Conservation (phyloP, 2,113 vertebrate species). For the Bubo scandiacus region DNA sequence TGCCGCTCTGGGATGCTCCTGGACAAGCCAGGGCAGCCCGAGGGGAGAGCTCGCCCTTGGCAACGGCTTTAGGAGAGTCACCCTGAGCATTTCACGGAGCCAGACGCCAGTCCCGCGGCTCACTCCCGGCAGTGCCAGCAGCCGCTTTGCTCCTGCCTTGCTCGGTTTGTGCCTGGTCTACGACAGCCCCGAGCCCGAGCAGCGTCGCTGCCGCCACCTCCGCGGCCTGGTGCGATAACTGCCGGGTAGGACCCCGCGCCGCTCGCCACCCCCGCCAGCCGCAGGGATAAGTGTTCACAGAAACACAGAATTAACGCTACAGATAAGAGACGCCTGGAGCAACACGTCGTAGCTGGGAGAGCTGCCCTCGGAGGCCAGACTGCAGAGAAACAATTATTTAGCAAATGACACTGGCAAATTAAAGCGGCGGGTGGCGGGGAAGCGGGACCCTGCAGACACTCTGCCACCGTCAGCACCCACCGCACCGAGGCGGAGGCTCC, state of each 20-base stretch:
- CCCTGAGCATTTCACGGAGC: rapidly evolving
- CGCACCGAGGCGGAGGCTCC: neutral
- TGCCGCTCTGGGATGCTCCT: neutral
- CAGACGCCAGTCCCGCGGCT: neutral
- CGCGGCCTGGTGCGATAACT: rapidly evolving
- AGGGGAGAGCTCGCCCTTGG: neutral
- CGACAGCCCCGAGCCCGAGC: neutral
- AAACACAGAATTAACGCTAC: neutral
- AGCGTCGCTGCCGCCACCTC: neutral
- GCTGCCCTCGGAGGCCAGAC: neutral
- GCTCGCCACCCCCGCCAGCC: rapidly evolving
- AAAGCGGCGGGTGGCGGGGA: neutral
- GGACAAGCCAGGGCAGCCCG: neutral
- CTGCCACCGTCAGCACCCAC: neutral
- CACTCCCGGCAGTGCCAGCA: neutral
- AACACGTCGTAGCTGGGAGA: rapidly evolving
- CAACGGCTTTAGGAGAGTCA: neutral
- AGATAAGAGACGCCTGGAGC: neutral
- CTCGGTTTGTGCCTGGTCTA: neutral
- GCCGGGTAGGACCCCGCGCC: rapidly evolving
- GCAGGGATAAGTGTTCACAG: neutral
- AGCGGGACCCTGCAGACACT: neutral
- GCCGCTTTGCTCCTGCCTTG: neutral
- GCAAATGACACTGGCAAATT: neutral
- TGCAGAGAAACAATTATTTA: neutral